phyloP scores from a whole-genome alignment of 1,140 invertebrate species.

The Lanistes nyassanus region DNA sequence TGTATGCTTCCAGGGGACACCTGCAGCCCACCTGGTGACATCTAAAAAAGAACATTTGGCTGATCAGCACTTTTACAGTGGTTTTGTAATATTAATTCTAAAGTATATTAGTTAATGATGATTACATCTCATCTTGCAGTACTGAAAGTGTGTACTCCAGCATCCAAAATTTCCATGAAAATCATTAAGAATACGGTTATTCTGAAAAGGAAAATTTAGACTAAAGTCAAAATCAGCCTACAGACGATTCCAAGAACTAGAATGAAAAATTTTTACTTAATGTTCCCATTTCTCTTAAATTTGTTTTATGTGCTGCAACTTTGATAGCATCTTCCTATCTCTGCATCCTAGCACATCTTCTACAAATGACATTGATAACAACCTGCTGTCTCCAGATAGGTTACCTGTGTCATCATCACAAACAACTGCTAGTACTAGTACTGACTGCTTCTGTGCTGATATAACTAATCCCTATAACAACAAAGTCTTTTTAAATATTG shows the following conservation, averaged over 20 bases:
- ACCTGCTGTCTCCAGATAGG: too few relatives aligned
- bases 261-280: background rate
- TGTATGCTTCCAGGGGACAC: constrained; percentile 17
- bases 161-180: too few relatives aligned
- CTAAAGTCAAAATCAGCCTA: too few relatives aligned
- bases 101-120: too few relatives aligned
- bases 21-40: constrained; percentile 22
- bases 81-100: too few relatives aligned
- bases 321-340: background rate
- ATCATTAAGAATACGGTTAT: too few relatives aligned
- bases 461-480: background rate
- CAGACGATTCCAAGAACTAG: too few relatives aligned
- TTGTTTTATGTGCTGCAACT: background rate
- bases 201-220: too few relatives aligned
- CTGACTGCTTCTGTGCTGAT: background rate
- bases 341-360: background rate
- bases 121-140: too few relatives aligned
- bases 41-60: background rate
- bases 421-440: too few relatives aligned
- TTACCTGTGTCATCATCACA: too few relatives aligned
- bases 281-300: background rate
- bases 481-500: background rate
- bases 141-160: too few relatives aligned
- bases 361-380: background rate
- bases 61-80: background rate